Evolutionary conservation across 2,888 invertebrate genomes (phyloP).

Genomic region (Biston stratarius): DNA sequence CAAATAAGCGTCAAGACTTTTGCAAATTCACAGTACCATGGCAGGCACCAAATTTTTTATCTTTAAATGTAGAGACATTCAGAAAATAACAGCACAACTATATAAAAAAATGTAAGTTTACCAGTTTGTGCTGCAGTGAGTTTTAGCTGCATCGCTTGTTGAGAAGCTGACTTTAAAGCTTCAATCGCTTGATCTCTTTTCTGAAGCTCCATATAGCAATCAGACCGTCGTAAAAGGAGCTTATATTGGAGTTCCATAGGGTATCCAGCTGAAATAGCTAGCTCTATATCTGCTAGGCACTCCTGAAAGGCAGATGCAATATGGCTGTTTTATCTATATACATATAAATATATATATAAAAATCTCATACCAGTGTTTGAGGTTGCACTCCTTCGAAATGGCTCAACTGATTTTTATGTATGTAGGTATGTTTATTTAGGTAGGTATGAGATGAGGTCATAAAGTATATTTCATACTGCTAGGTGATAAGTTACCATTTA

Average conservation of each 20-base stretch:
- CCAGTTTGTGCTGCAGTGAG: constrained; percentile 55
- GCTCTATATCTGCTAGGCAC: constrained; percentile 87
- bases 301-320: constrained; percentile 72
- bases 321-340: neutral
- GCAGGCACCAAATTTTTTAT: no score
- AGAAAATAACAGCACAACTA: neutral
- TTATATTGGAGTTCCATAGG: constrained; percentile 88
- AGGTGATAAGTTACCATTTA: no score
- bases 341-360: no score
- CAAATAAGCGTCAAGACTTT: neutral
- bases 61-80: neutral
- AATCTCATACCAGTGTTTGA: no score
- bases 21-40: no score
- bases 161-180: constrained; percentile 56
- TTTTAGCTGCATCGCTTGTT: constrained; percentile 53
- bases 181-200: constrained; percentile 68
- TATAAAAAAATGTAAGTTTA: no score
- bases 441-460: no score
- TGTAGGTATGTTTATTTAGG: no score
- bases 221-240: constrained; percentile 88
- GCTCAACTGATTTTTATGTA: no score
- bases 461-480: no score
- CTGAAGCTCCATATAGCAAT: constrained; percentile 87
- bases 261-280: constrained; percentile 87
- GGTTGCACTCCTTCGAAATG: no score